Evolutionary conservation across 2,888 invertebrate genomes (phyloP).

Genomic region (Hemaris fuciformis): DNA sequence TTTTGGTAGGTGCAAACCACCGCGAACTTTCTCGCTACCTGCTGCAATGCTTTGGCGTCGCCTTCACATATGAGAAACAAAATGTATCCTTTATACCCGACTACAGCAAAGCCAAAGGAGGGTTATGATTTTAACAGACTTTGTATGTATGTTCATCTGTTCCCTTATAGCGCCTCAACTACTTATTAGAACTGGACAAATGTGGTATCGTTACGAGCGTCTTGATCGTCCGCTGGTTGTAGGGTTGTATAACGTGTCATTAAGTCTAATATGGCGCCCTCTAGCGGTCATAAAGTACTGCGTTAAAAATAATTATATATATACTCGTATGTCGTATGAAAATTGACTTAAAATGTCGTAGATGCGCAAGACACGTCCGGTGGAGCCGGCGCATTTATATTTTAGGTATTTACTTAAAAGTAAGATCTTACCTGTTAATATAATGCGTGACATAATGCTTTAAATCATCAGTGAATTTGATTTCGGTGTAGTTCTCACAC

Average conservation of each 20-base stretch:
- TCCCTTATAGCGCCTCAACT: too few species aligned
- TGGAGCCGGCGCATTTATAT: background rate
- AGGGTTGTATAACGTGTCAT: too few species aligned
- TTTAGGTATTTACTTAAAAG: background rate
- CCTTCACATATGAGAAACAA: conserved; percentile 36
- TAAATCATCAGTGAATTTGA: conserved; percentile 54
- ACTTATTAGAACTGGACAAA: too few species aligned
- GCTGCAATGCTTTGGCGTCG: conserved; percentile 64
- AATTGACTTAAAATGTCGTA: too few species aligned
- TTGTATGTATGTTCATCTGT: too few species aligned
- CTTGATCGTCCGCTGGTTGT: too few species aligned
- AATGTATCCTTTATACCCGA: background rate
- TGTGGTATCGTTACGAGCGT: too few species aligned
- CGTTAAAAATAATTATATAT: too few species aligned
- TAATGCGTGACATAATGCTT: conserved; percentile 59
- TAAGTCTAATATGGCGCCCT: too few species aligned
- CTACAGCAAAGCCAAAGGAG: background rate
- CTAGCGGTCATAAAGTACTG: too few species aligned
- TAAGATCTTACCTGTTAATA: conserved; percentile 56
- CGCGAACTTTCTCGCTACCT: conserved; percentile 60
- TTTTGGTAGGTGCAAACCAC: conserved; percentile 54
- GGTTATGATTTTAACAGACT: too few species aligned
- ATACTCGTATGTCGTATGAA: too few species aligned
- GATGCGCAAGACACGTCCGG: background rate
- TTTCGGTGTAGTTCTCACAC: conserved; percentile 58